Base-by-base conservation (phyloP, 2,888 invertebrate genomes). In the Tenthredo livida region DNA sequence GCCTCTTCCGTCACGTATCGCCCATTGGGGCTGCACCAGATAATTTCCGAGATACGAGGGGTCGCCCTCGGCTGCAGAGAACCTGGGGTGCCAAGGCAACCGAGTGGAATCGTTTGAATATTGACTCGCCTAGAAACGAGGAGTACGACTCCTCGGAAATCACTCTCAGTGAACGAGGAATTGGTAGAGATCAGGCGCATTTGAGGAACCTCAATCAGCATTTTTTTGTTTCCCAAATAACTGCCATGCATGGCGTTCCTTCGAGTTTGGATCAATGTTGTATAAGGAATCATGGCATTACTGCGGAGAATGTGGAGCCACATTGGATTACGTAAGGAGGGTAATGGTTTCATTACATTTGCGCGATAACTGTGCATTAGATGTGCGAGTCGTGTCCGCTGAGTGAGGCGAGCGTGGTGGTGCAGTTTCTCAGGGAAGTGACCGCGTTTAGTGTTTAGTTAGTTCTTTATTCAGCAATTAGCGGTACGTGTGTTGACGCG, bases 1-100 rank as follows among this genome's bases (percentile, higher is more conserved):
- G 67, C 85, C 84, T 86, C 87, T 84, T 87, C 87, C 88, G 89
- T 89, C 90, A 89, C 88, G 90, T 89, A 89, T 86, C 86, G 86
- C 86, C 90, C 87, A 89, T 89, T 89, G 89, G 87, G 84, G 85
- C 85, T 85, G 87, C 67, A 67, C 67, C 87, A 87, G 87, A 88
- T 87, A 87, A 84, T 88, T 87, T 87, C 84, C 85, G 85, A 85
- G 87, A 88, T 88, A 87, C 84, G 84, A 33, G 47, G 77, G 54
- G 77, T 25, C 80, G n/a, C 40, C 86, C 75, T 73, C 85, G 87
- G 72, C 40, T 75, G 5, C 75, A 47, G 33, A 9, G 43, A 29
- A 54, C 54, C 54, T 17, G 33, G 77, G 77, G 54, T 50, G 54
- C 85, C 86, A 85, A 80, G 86, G 85, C 87, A 88, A 88, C 87